phyloP scores from a whole-genome alignment of 2,888 invertebrate species.

The Folsomia candida region DNA sequence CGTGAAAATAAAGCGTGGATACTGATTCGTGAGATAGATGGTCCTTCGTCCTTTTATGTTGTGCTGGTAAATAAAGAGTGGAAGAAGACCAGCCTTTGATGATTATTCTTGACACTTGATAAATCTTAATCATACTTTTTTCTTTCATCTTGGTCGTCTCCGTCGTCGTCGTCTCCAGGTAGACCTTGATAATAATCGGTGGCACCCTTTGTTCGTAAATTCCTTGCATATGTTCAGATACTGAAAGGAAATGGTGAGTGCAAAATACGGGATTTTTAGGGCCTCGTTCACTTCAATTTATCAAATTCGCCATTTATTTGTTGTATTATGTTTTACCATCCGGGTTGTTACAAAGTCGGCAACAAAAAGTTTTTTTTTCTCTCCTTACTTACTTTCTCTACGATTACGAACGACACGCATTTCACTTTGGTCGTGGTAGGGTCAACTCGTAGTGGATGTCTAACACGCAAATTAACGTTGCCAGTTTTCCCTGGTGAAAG shows the following conservation, averaged over 20 bases:
- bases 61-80: conserved; percentile 7
- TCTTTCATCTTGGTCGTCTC: neutral
- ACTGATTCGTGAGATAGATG: neutral
- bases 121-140: conserved; percentile 37
- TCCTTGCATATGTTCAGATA: neutral
- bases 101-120: conserved; percentile 39
- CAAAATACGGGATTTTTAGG: neutral
- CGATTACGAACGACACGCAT: neutral
- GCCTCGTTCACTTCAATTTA: neutral
- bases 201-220: neutral
- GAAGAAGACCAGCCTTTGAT: conserved; percentile 3
- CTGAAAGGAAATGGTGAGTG: neutral
- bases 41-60: neutral
- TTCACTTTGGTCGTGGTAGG: conserved; percentile 13
- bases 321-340: no score
- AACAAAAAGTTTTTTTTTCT: neutral
- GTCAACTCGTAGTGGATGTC: conserved; percentile 14
- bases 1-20: conserved; percentile 33
- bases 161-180: no score
- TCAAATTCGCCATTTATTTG: neutral
- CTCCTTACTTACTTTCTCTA: neutral
- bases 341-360: neutral
- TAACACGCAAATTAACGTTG: conserved; percentile 43
- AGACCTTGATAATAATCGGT: neutral
- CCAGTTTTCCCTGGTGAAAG: conserved; percentile 14